Evolutionary conservation across 23 tunicate genomes (phyloP), one percentile per base, ranked within the genome.

Genomic region (Halocynthia roretzi): DNA sequence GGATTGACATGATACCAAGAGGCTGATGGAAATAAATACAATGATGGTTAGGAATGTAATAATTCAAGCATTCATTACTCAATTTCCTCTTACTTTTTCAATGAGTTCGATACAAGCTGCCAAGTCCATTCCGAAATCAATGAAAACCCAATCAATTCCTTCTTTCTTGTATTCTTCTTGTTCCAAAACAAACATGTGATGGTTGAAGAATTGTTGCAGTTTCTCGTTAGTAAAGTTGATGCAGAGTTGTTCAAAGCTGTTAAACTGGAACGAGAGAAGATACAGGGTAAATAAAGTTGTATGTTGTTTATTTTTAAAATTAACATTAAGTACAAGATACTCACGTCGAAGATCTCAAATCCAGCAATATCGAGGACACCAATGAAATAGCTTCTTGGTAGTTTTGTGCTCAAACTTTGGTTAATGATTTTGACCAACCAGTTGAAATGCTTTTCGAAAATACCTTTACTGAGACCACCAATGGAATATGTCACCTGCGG

Each of bases 361-460:
- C 99, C 99, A 83, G 99, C 99, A 85, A 96, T 96, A 82, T 96
- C 99, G 40, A 96, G 85, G 18, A 96, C 96, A 82, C 99, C 99
- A 62, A 96, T 87, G 78, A 96, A 96, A 77, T 87, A 96, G 65
- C 88, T 96, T 89, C 99, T 80, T 18, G 99, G 96, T 50, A 96
- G 80, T 55, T 86, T 96, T 61, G 99, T 85, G 80, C 89, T 81
- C 49, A 96, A 76, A 50, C 97, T 91, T 18, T 82, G 76, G 80
- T 96, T 96, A 77, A 96, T 86, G 20, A 80, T 71, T 62, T 80
- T 83, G 53, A 85, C 92, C 56, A 96, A 61, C 99, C 99, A 96
- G 78, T 96, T 89, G 87, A 96, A 96, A 55, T 83, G 89, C 8
- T 82, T 78, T 22, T 89, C 93, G 67, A 86, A 96, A 61, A 87